A percentile compares a stretch with the other conserved stretches of the same genome.
phyloP scores from a whole-genome alignment of 2,113 vertebrate species.

The Seriola quinqueradiata region DNA sequence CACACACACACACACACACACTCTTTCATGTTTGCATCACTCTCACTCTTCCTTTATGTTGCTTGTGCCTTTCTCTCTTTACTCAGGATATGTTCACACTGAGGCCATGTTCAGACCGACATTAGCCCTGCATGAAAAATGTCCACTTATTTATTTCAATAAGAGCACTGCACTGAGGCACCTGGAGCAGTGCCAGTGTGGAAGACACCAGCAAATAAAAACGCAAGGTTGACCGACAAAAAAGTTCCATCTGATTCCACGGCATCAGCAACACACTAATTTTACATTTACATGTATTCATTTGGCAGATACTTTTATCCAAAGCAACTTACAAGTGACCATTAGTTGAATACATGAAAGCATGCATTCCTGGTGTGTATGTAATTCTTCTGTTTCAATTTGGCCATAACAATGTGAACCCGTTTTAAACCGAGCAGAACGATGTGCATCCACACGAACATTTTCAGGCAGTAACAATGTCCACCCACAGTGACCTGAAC shows the following conservation, averaged over 20 bases:
- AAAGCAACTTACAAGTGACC: too few species aligned
- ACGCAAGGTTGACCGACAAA: neutral
- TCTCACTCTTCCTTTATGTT: conserved; percentile 15
- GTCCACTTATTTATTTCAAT: conserved; percentile 4
- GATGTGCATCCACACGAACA: neutral
- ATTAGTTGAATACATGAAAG: too few species aligned
- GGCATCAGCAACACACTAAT: too few species aligned
- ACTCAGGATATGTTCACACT: neutral
- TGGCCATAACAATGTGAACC: neutral
- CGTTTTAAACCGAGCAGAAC: neutral
- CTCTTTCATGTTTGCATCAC: conserved; percentile 34
- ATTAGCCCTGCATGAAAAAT: conserved; percentile 14
- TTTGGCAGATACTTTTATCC: neutral
- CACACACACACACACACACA: neutral
- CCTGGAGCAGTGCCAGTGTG: neutral
- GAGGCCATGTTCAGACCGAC: neutral
- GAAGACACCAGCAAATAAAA: neutral
- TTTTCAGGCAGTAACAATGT: neutral
- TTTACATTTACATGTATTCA: too few species aligned
- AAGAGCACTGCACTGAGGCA: neutral
- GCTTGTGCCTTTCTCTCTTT: conserved; percentile 4
- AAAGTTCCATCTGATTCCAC: neutral
- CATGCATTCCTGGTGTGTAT: too few species aligned
- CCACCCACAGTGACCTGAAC: neutral
- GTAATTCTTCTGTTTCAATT: neutral